Base-by-base conservation (phyloP, 2,113 vertebrate genomes). In the Nyctibius bracteatus region DNA sequence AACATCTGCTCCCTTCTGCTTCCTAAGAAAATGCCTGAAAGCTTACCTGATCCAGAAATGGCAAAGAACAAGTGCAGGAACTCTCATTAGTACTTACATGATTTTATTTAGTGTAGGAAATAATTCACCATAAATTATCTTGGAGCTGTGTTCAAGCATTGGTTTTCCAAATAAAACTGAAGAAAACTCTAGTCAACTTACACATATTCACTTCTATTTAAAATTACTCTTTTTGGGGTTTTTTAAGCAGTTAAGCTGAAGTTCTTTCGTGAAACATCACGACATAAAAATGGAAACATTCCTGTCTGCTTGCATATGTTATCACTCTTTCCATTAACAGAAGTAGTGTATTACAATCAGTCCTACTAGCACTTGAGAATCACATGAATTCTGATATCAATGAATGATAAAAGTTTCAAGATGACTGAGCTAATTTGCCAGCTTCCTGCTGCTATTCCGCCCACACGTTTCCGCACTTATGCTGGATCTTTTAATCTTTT, bases 401-500 rank as follows among this genome's bases (percentile, higher is more conserved):
- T 41, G 35, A 81, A 15, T 27, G 10, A 72, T 13, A 46, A 0
- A 54, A 51, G 25, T 62, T 91, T 84, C 68, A 71, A 43, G 55
- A 39, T 13, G 22, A 83, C 31, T 47, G 44, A 86, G 24, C 20
- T 62, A 4, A 93, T 49, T 54, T 62, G 37, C 14, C 52, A 78
- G 68, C 43, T 81, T 70, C 61, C 92, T 81, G 68, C 63, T 92
- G 77, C 46, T 80, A 37, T 54, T 61, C 24, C 72, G 87, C 55
- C 46, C 68, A 49, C 39, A 55, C 2, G 4, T 51, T 79, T 75
- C 46, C 13, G 2, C 35, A 35, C 0, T 0, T 43, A n/a, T 15
- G 10, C 2, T 85, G 16, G 51, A 63, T 22, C 71, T 80, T 55
- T 44, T 6, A 71, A 6, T 73, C 72, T 61, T 81, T 91, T 66